A percentile compares a stretch with the other conserved stretches of the same genome.
Evolutionary conservation across 2,888 invertebrate species (phyloP).

Genomic region (Leucoptera coffeella): DNA sequence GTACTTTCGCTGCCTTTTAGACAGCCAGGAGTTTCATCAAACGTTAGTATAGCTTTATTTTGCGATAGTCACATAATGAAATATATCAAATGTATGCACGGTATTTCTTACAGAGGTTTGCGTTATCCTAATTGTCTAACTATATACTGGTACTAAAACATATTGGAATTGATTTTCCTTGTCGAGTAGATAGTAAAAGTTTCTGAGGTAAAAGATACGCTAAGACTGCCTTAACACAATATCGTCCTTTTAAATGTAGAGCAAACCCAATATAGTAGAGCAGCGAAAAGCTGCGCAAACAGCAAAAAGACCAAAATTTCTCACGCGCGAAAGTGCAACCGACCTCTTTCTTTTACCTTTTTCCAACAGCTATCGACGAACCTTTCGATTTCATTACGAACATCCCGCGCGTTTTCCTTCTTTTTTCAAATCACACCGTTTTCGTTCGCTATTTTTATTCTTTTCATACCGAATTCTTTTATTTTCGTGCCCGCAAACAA

Average conservation of each 20-base stretch:
- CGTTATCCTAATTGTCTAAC: no score
- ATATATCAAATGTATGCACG: no score
- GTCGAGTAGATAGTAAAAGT: conserved; percentile 10
- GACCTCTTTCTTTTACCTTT: conserved; percentile 37
- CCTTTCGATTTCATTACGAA: conserved; percentile 55
- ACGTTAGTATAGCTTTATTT: no score
- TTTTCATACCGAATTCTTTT: conserved; percentile 36
- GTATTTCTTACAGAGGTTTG: no score
- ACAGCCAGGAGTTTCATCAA: conserved; percentile 16
- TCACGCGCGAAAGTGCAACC: conserved; percentile 45
- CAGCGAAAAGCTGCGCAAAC: conserved; percentile 1
- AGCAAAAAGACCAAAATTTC: conserved; percentile 32
- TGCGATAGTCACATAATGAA: no score
- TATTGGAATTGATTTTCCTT: no score
- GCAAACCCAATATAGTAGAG: no score
- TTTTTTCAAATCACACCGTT: conserved; percentile 49
- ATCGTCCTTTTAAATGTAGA: no score
- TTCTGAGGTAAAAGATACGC: conserved; percentile 6
- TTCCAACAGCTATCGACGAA: conserved; percentile 49
- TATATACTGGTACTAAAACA: no score
- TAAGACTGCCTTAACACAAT: conserved; percentile 9
- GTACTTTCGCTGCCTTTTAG: no score
- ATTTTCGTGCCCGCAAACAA: conserved; percentile 47
- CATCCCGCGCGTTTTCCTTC: conserved; percentile 33
- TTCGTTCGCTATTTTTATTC: conserved; percentile 32